Percentiles rank a stretch among this genome's conserved stretches.
phyloP scores from a whole-genome alignment of 64 coral and sea anemone species.

The Porites lutea region DNA sequence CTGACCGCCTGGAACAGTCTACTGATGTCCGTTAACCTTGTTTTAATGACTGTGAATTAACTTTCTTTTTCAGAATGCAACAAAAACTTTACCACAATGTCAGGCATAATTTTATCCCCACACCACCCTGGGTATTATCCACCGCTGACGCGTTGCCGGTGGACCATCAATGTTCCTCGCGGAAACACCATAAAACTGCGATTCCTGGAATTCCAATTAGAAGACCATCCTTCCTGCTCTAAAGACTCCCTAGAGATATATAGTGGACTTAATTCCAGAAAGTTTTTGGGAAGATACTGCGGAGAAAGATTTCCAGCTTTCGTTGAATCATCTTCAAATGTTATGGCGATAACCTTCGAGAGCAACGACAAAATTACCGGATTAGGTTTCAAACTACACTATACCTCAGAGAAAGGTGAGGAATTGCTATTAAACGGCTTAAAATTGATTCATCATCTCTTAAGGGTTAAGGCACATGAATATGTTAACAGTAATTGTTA shows the following conservation, averaged over 20 bases:
- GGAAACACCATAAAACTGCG: conserved; percentile 18
- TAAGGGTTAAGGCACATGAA: too few species aligned
- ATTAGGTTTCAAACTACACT: neutral
- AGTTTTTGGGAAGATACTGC: neutral
- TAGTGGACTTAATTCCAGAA: neutral
- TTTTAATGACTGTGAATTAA: neutral
- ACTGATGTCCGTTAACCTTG: too few species aligned
- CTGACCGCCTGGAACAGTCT: too few species aligned
- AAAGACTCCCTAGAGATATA: conserved; percentile 14
- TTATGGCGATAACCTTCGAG: neutral
- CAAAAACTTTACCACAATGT: neutral
- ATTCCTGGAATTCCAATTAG: conserved; percentile 31
- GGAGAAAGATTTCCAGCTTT: conserved; percentile 17
- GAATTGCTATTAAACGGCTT: too few species aligned
- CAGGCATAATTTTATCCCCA: conserved; percentile 17
- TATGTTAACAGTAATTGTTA: too few species aligned
- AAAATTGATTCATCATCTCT: too few species aligned
- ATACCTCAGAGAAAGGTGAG: conserved; percentile 24
- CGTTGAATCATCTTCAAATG: neutral
- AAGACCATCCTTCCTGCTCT: conserved; percentile 8
- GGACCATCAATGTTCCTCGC: neutral
- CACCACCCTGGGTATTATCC: neutral
- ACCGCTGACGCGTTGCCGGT: neutral
- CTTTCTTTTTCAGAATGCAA: too few species aligned
- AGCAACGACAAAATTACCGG: conserved; percentile 2